Percentiles rank a stretch among this genome's conserved stretches.
phyloP scores from a whole-genome alignment of 2,888 invertebrate genomes.

The Heteromyza rotundicornis region DNA sequence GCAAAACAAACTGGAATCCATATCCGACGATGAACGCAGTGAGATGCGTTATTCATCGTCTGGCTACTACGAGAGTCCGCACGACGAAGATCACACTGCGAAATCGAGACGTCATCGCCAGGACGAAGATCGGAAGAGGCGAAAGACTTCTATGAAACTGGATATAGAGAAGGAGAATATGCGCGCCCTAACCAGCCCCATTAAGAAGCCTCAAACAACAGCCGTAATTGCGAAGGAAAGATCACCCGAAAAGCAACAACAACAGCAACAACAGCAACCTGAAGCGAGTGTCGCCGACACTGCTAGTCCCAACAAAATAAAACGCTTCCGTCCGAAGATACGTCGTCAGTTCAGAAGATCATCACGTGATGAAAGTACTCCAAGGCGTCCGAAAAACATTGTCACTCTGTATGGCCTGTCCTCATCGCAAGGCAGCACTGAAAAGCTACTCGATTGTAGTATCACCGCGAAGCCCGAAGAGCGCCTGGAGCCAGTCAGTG shows the following conservation, averaged over 20 bases:
- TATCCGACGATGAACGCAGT: conserved; percentile 74
- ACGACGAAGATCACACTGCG: conserved; percentile 66
- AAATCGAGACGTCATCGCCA: conserved; percentile 65
- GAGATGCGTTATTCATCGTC: conserved; percentile 74
- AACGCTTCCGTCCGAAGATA: conserved; percentile 62
- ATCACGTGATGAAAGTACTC: conserved; percentile 54
- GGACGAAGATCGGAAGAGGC: conserved; percentile 74
- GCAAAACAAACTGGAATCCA: conserved; percentile 65
- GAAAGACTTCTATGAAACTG: conserved; percentile 77
- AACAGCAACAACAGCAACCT: too few relatives aligned
- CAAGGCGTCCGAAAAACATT: conserved; percentile 41
- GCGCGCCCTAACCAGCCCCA: conserved; percentile 65
- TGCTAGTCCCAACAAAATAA: conserved; percentile 59
- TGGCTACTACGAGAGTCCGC: conserved; percentile 77
- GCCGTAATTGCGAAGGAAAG: conserved; percentile 37
- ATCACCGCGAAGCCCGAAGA: conserved; percentile 25
- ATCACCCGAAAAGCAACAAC: conserved; percentile 51
- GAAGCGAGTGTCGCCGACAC: conserved; percentile 41
- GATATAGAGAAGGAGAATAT: conserved; percentile 72
- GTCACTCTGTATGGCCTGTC: conserved; percentile 40
- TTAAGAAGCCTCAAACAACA: conserved; percentile 42
- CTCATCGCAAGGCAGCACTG: conserved; percentile 44
- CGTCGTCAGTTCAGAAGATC: conserved; percentile 57
- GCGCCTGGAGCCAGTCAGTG: conserved; percentile 26
- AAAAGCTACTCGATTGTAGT: conserved; percentile 50